Conservation (phyloP, 2,113 vertebrate genomes). For the Neopipo cinnamomea region DNA sequence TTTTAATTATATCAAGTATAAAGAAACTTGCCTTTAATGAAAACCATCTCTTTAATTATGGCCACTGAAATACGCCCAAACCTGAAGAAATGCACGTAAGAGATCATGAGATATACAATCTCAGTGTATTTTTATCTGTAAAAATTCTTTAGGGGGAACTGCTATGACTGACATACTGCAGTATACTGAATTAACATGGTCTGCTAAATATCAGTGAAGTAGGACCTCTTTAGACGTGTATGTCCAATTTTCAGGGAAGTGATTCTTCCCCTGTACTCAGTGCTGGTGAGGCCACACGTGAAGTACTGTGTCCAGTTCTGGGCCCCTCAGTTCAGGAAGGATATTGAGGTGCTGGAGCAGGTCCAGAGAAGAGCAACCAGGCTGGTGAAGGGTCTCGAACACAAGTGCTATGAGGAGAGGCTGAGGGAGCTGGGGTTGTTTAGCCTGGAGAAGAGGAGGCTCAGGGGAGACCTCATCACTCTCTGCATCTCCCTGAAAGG, state of each 20-base stretch:
- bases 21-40: not conserved
- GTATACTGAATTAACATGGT: not conserved
- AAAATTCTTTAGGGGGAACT: not conserved
- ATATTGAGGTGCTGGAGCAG: too few relatives aligned
- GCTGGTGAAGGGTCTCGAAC: too few relatives aligned
- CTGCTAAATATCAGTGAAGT: not conserved
- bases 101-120: not conserved
- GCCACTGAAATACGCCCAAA: not conserved
- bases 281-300: too few relatives aligned
- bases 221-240: not conserved
- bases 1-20: not conserved
- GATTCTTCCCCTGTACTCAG: too few relatives aligned
- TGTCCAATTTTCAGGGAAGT: not conserved
- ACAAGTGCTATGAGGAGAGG: too few relatives aligned
- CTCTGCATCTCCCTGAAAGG: too few relatives aligned
- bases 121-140: not conserved
- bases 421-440: too few relatives aligned
- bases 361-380: too few relatives aligned
- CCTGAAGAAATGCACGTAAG: not conserved
- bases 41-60: not conserved
- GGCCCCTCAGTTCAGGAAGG: too few relatives aligned
- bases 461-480: too few relatives aligned
- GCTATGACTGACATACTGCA: not conserved
- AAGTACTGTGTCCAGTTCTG: too few relatives aligned
- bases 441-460: too few relatives aligned